Evolutionary conservation across 2,888 invertebrate genomes (phyloP).

Genomic region (Andrena dorsata): DNA sequence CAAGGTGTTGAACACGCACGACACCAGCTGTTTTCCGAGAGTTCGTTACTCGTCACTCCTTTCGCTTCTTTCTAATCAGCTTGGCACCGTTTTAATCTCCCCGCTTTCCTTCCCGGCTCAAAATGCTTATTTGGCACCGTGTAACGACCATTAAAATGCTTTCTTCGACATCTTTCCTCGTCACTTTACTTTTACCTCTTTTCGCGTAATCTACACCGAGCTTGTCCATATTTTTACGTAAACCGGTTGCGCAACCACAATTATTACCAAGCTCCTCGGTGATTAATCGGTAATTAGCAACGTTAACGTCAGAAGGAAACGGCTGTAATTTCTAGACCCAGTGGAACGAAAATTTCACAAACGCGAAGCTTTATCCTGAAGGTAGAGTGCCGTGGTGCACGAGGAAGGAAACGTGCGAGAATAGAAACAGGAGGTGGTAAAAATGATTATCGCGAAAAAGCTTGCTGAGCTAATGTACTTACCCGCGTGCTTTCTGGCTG

Average conservation of each 20-base stretch:
- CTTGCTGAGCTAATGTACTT: conserved; percentile 28
- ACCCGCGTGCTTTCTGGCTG: conserved; percentile 27
- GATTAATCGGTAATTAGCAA: conserved; percentile 22
- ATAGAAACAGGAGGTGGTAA: background rate
- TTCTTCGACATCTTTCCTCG: conserved; percentile 27
- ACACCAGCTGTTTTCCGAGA: background rate
- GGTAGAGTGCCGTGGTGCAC: background rate
- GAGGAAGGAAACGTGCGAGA: background rate
- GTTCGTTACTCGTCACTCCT: conserved; percentile 48
- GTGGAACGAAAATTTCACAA: background rate
- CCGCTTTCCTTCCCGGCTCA: conserved; percentile 66
- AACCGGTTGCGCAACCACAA: conserved; percentile 13
- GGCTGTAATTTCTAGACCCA: background rate
- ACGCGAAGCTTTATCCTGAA: background rate
- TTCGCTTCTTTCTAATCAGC: conserved; percentile 68
- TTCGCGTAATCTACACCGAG: conserved; percentile 5
- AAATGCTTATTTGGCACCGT: conserved; percentile 63
- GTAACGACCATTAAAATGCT: conserved; percentile 53
- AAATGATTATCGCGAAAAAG: background rate
- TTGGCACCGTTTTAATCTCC: conserved; percentile 68
- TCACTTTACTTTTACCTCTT: conserved; percentile 30
- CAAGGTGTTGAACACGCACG: conserved; percentile 18
- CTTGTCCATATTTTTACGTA: conserved; percentile 20
- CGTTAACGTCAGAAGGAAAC: background rate
- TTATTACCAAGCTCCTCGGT: background rate